phyloP scores from a whole-genome alignment of 2,797 vertebrate species.

The Pipistrellus nathusii region DNA sequence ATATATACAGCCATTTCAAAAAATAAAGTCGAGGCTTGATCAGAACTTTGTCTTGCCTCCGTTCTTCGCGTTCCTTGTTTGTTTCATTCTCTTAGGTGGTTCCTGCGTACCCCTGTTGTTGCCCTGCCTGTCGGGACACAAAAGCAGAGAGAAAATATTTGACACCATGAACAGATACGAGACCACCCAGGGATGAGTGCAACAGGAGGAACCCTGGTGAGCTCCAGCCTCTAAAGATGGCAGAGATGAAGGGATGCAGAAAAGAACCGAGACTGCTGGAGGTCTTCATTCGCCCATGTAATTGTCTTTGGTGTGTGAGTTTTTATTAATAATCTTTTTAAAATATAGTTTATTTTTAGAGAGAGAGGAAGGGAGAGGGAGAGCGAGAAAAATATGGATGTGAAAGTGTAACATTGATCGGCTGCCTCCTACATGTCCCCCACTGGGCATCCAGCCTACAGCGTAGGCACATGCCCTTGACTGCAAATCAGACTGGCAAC shows the following conservation, averaged over 20 bases:
- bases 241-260: background rate
- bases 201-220: background rate
- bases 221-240: background rate
- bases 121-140: no score
- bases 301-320: background rate
- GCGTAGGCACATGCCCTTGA: background rate
- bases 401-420: background rate
- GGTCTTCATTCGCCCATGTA: background rate
- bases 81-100: no score
- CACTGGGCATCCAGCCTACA: background rate
- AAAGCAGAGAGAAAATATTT: background rate
- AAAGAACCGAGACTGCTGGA: rapidly evolving
- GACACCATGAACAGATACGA: background rate
- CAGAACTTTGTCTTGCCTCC: no score
- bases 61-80: no score
- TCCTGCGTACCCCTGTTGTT: no score
- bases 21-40: no score
- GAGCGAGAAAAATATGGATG: background rate
- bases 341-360: background rate
- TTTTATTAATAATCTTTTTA: background rate
- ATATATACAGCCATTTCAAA: no score
- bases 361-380: background rate
- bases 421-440: background rate
- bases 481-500: background rate
- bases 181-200: background rate